Evolutionary conservation across 1,140 invertebrate genomes (phyloP).

Genomic region (Cherax quadricarinatus): DNA sequence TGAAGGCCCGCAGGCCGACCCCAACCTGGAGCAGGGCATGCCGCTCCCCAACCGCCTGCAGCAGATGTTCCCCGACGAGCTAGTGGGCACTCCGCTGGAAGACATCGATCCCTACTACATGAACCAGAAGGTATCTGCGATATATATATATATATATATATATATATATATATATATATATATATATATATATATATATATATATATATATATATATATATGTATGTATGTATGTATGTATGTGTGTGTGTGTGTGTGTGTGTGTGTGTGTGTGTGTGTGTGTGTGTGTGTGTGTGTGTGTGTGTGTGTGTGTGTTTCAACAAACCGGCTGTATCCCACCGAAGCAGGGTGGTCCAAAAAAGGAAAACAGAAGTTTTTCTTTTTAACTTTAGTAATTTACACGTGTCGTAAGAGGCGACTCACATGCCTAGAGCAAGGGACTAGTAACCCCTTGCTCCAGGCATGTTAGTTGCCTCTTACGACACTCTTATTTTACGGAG

Average conservation of each 20-base stretch:
- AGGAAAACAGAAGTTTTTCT: too few relatives aligned
- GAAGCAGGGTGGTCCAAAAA: too few relatives aligned
- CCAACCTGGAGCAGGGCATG: constrained; percentile 93
- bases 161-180: background rate
- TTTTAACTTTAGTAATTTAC: too few relatives aligned
- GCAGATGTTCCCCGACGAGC: constrained; percentile 91
- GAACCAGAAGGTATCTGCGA: constrained; percentile 88
- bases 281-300: too few relatives aligned
- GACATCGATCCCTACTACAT: constrained; percentile 96
- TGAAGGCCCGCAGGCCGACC: constrained; percentile 95
- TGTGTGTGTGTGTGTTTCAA: too few relatives aligned
- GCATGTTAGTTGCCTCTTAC: too few relatives aligned
- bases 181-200: background rate
- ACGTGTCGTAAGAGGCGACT: too few relatives aligned
- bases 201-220: background rate
- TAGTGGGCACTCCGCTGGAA: constrained; percentile 94
- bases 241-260: constrained; percentile 12
- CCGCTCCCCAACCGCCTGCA: constrained; percentile 82
- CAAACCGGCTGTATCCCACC: background rate
- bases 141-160: too few relatives aligned
- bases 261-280: constrained; percentile 16
- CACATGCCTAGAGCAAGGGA: too few relatives aligned
- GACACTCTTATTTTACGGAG: too few relatives aligned
- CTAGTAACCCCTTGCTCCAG: too few relatives aligned
- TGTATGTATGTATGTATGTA: constrained; percentile 6